phyloP scores from a whole-genome alignment of 2,797 vertebrate genomes.

The Clarias platycephalus region DNA sequence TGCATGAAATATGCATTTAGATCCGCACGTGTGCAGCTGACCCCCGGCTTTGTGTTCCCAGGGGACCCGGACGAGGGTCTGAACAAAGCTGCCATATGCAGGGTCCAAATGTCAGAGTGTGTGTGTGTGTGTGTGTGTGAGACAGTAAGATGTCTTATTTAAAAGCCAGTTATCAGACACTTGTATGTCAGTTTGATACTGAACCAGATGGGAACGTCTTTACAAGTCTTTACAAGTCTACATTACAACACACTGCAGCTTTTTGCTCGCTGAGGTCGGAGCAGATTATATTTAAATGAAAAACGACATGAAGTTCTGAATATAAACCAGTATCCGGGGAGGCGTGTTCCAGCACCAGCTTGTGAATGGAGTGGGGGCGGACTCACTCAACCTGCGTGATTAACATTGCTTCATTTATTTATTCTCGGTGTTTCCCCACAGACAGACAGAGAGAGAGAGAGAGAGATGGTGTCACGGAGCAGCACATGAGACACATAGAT shows the following conservation, averaged over 20 bases:
- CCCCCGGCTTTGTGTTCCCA: slow-evolving; percentile 22
- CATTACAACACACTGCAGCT: not conserved
- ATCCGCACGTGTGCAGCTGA: slow-evolving; percentile 13
- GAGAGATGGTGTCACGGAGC: not conserved
- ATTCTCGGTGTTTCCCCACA: not conserved
- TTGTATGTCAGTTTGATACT: not conserved
- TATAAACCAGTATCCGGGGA: not conserved
- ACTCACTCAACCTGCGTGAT: not conserved
- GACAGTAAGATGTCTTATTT: not conserved
- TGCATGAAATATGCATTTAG: slow-evolving; percentile 27
- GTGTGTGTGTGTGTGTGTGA: not conserved
- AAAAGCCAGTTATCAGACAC: not conserved
- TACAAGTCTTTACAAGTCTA: too few species aligned
- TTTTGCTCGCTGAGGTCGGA: not conserved
- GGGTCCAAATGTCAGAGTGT: slow-evolving; percentile 1
- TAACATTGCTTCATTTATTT: not conserved
- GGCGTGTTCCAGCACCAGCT: not conserved
- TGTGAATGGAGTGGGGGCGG: slow-evolving; percentile 12
- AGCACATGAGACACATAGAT: not conserved
- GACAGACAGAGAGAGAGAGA: not conserved
- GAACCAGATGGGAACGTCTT: not conserved
- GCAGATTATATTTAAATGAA: not conserved
- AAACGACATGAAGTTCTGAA: not conserved
- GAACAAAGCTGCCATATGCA: slow-evolving; percentile 15
- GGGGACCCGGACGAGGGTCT: not conserved